Percentiles rank a stretch among this genome's conserved stretches.
Evolutionary conservation across 2,797 vertebrate species (phyloP).

Genomic region (Erethizon dorsatum): DNA sequence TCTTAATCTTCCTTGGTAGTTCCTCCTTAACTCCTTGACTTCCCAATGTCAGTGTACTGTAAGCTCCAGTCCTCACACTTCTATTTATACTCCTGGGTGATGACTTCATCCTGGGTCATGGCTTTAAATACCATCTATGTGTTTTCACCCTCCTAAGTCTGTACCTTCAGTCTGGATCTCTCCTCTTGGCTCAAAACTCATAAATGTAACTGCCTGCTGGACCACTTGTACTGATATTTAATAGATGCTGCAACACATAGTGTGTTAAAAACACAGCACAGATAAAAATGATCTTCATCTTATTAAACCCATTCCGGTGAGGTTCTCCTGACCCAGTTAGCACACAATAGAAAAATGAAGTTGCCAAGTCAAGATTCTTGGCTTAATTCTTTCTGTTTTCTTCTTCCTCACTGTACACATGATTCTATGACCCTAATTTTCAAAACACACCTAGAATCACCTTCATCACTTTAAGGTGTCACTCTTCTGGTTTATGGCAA

Average conservation of each 20-base stretch:
- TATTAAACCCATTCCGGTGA: not conserved
- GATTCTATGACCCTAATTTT: conserved; percentile 30
- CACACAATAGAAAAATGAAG: not conserved
- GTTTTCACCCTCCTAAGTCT: not conserved
- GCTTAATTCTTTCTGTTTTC: conserved; percentile 32
- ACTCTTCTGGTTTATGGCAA: not conserved
- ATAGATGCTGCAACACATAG: not conserved
- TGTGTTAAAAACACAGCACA: not conserved
- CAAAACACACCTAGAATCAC: not conserved
- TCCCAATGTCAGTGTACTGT: not conserved
- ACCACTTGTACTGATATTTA: not conserved
- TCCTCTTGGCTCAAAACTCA: not conserved
- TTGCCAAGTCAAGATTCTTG: not conserved
- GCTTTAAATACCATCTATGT: not conserved
- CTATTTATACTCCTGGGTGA: not conserved
- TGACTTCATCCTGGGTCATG: not conserved
- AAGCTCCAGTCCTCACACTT: not conserved
- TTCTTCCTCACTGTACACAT: not conserved
- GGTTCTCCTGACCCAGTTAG: not conserved
- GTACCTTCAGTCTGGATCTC: not conserved
- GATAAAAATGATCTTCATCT: not conserved
- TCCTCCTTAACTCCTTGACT: not conserved
- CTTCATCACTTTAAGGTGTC: not conserved
- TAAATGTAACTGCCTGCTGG: not conserved
- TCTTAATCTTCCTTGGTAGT: not conserved